Evolutionary conservation across 2,888 invertebrate species (phyloP), one percentile per base, ranked within the genome.

Genomic region (Tanytarsus gracilentus): DNA sequence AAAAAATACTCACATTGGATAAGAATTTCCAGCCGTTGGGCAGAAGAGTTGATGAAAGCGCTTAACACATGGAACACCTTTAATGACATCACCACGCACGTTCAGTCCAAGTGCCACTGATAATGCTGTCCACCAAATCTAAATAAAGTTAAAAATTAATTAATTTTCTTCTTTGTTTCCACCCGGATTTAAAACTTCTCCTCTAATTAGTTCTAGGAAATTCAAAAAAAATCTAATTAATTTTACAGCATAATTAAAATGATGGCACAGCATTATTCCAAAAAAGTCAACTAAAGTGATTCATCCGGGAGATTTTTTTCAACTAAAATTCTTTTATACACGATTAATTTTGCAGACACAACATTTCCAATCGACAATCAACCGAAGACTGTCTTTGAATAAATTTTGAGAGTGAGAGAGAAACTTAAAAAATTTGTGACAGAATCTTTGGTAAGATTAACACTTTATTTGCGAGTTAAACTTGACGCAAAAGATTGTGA

Each of bases 111-210:
- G 76, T 63, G 91, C 90, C 67, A 92, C 80, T 23, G 91, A 91
- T 64, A 92, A 75, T 33, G 91, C 90, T 62, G 91, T 90, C 92
- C 91, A 92, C 72, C 91, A 79, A 68, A 92, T 90, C 91, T 91
- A 36, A 36, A 14, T 44, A 18, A 44, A 44, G 18, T 7, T 2
- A 1, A 44, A 44, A 21, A 30, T 62, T 25, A 58, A 62, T 36
- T 26, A 30, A 9, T 16, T 11, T 6, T 30, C 8, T 51, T 16
- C 16, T 3, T 52, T 30, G 16, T 27, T 27, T 23, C 25, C 8
- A 5, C 6, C n/a, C 33, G 3, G 33, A 33, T 11, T 29, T n/a
- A 33, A 33, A 11, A 33, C 9, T 11, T 33, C n/a, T 33, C 16
- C 14, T 16, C 14, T 4, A 14, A n/a, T 18, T 16, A 40, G 8